Percentiles rank a stretch among this genome's conserved stretches.
phyloP scores from a whole-genome alignment of 2,797 vertebrate species.

The Urocyon cinereoargenteus region DNA sequence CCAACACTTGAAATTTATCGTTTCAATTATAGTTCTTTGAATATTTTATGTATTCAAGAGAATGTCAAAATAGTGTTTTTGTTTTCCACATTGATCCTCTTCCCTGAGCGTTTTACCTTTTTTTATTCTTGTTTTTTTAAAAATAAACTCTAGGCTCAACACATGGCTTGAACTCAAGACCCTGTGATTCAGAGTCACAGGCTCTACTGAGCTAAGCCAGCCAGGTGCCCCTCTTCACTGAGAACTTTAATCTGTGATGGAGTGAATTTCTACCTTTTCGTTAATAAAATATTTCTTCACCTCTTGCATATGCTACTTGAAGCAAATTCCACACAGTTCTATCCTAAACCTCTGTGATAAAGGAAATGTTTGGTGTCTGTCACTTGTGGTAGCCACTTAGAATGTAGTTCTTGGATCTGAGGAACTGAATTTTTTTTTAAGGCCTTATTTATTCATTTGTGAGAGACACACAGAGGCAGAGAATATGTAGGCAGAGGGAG shows the following conservation, averaged over 20 bases:
- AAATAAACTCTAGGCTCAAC: not conserved
- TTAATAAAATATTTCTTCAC: not conserved
- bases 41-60: not conserved
- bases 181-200: not conserved
- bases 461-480: no score
- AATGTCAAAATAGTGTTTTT: not conserved
- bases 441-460: no score
- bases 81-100: not conserved
- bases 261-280: not conserved
- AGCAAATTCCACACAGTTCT: not conserved
- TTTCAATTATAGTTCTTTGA: not conserved
- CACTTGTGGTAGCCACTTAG: not conserved
- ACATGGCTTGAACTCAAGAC: not conserved
- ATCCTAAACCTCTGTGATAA: not conserved
- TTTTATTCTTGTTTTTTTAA: not conserved
- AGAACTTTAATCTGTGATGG: not conserved
- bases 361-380: not conserved
- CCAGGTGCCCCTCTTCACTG: not conserved
- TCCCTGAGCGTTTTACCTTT: not conserved
- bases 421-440: not conserved
- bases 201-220: not conserved
- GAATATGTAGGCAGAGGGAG: no score
- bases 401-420: not conserved
- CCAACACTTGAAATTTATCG: not conserved
- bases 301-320: accelerated